phyloP scores from a whole-genome alignment of 2,888 invertebrate species.

The Lepidochrysops patricia region DNA sequence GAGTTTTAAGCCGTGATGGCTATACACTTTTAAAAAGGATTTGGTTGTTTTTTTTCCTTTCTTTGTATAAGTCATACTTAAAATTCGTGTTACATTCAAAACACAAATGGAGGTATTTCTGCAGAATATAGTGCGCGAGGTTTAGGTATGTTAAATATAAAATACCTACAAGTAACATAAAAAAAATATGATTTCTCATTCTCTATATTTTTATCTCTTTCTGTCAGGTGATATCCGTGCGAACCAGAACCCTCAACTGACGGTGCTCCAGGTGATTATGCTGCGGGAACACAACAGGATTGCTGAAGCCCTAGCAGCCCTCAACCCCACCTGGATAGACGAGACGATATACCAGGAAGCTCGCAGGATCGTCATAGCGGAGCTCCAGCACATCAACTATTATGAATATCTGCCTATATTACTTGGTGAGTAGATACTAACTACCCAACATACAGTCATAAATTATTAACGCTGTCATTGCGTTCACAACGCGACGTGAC shows the following conservation, averaged over 20 bases:
- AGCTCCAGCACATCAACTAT: conserved; percentile 83
- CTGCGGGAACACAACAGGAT: conserved; percentile 84
- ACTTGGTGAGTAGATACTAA: conserved; percentile 78
- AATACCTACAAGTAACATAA: no score
- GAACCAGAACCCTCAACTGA: conserved; percentile 83
- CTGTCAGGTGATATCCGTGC: conserved; percentile 77
- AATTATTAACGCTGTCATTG: no score
- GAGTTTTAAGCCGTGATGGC: no score
- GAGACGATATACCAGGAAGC: conserved; percentile 84
- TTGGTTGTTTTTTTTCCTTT: no score
- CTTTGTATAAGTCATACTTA: no score
- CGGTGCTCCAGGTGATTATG: conserved; percentile 79
- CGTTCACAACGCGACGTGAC: no score
- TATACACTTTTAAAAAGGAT: no score
- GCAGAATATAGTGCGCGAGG: no score
- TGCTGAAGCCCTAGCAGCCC: conserved; percentile 69
- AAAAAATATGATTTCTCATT: not conserved
- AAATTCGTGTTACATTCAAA: no score
- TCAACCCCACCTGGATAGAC: conserved; percentile 86
- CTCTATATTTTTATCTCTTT: not conserved
- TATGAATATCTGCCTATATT: conserved; percentile 86
- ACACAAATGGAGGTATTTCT: no score
- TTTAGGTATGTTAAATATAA: no score
- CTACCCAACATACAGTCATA: no score
- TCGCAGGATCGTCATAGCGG: conserved; percentile 79